A percentile compares a stretch with the other conserved stretches of the same genome.
Conservation (phyloP, 2,797 vertebrate species). For the Enteromius paludinosus region DNA sequence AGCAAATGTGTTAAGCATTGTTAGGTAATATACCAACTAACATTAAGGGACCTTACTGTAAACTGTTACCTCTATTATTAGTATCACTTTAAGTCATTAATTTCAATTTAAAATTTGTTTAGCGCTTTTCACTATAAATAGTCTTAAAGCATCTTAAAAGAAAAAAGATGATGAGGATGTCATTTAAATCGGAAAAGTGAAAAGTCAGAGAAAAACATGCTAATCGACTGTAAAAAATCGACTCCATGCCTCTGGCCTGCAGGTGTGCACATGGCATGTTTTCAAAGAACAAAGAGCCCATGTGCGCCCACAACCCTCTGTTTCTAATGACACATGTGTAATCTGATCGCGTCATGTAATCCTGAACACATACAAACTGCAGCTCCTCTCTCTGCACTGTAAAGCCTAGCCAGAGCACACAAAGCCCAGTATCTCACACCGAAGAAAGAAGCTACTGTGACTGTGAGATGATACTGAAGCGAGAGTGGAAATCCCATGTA, state of each 20-base stretch:
- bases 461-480: not conserved
- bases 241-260: slow-evolving; percentile 30
- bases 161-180: not conserved
- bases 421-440: slow-evolving; percentile 7
- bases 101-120: not conserved
- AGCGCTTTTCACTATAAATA: not conserved
- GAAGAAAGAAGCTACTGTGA: slow-evolving; percentile 29
- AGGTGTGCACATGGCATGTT: slow-evolving; percentile 45
- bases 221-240: not conserved
- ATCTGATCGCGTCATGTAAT: slow-evolving; percentile 29
- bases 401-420: not conserved
- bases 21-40: not conserved
- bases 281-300: slow-evolving; percentile 54
- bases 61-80: not conserved
- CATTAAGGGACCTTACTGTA: not conserved
- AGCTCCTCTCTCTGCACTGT: slow-evolving; percentile 8
- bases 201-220: not conserved
- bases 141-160: not conserved
- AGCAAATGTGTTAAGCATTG: not conserved
- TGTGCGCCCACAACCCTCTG: slow-evolving; percentile 30
- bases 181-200: not conserved
- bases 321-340: slow-evolving; percentile 33
- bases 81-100: not conserved
- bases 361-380: slow-evolving; percentile 29
- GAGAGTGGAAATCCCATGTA: slow-evolving; percentile 4